Evolutionary conservation across 2,888 invertebrate genomes (phyloP).

Genomic region (Apoderus coryli): DNA sequence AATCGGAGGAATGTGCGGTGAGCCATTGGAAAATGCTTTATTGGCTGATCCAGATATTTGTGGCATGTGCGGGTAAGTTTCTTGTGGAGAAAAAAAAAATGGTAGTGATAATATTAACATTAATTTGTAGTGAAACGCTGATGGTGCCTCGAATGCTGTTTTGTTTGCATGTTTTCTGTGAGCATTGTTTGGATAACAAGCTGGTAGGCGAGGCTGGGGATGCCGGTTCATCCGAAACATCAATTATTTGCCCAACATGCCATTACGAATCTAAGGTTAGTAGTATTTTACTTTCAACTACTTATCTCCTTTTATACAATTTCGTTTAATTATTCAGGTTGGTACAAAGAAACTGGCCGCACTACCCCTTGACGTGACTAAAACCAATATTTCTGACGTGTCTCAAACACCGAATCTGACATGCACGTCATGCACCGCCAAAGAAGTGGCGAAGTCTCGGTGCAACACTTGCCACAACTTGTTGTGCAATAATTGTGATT

Average conservation of each 20-base stretch:
- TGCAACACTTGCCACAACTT: slow-evolving; percentile 93
- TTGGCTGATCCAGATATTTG: slow-evolving; percentile 32
- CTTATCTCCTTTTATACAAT: slow-evolving; percentile 1
- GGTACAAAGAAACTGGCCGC: slow-evolving; percentile 62
- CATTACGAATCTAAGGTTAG: slow-evolving; percentile 69
- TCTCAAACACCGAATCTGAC: slow-evolving; percentile 50
- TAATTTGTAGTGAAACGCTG: slow-evolving; percentile 32
- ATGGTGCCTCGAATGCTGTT: slow-evolving; percentile 75
- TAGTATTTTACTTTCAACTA: slow-evolving; percentile 5
- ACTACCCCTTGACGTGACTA: slow-evolving; percentile 74
- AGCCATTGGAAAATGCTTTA: slow-evolving; percentile 31
- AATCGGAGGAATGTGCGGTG: slow-evolving; percentile 27
- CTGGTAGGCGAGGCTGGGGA: slow-evolving; percentile 58
- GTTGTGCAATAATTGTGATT: slow-evolving; percentile 85
- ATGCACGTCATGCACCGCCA: slow-evolving; percentile 91
- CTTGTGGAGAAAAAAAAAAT: no score
- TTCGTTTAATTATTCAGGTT: slow-evolving; percentile 34
- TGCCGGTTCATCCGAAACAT: slow-evolving; percentile 45
- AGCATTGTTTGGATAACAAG: slow-evolving; percentile 74
- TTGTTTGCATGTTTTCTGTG: slow-evolving; percentile 92
- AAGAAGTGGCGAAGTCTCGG: slow-evolving; percentile 84
- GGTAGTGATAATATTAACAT: no score
- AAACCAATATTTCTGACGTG: slow-evolving; percentile 71
- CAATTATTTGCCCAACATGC: slow-evolving; percentile 66
- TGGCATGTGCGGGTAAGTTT: slow-evolving; percentile 32